Percentiles rank a stretch among this genome's conserved stretches.
Evolutionary conservation across 1,140 invertebrate genomes (phyloP).

Genomic region (Zaprionus vittiger): DNA sequence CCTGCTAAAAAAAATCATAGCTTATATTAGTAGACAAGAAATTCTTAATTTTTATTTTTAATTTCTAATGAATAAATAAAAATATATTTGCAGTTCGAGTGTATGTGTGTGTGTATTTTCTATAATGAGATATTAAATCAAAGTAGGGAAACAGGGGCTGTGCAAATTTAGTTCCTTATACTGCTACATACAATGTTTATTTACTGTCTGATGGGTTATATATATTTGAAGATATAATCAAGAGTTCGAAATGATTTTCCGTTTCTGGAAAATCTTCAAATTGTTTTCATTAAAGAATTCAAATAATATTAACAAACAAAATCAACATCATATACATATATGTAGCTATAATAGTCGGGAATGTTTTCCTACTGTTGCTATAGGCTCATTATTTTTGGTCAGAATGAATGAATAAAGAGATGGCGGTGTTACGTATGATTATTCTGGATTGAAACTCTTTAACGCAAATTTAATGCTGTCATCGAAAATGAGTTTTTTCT

Average conservation of each 20-base stretch:
- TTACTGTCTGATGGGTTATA: background rate
- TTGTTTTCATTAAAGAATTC: constrained; percentile 8
- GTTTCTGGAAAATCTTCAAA: background rate
- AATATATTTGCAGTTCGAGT: background rate
- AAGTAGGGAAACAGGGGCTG: background rate
- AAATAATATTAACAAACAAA: constrained; percentile 18
- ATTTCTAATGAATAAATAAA: background rate
- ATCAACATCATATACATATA: constrained; percentile 28
- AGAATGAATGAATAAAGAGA: no score
- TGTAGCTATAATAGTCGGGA: no score
- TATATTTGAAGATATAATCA: background rate
- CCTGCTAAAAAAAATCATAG: background rate
- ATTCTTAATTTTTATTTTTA: constrained; percentile 2
- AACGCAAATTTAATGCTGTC: no score
- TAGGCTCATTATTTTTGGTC: no score
- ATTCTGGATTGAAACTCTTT: no score
- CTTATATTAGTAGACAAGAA: background rate
- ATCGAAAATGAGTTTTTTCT: no score
- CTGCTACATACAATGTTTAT: background rate
- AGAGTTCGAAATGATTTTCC: constrained; percentile 16
- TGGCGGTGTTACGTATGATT: no score
- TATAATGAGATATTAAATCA: background rate
- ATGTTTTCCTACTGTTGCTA: no score
- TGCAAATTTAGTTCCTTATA: constrained; percentile 2
- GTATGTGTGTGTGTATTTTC: background rate